These are phyloP conservation scores for Antrozous pallidus DNA, from an alignment of 2,797 vertebrate species.

Conservation along the genomic window DNA sequence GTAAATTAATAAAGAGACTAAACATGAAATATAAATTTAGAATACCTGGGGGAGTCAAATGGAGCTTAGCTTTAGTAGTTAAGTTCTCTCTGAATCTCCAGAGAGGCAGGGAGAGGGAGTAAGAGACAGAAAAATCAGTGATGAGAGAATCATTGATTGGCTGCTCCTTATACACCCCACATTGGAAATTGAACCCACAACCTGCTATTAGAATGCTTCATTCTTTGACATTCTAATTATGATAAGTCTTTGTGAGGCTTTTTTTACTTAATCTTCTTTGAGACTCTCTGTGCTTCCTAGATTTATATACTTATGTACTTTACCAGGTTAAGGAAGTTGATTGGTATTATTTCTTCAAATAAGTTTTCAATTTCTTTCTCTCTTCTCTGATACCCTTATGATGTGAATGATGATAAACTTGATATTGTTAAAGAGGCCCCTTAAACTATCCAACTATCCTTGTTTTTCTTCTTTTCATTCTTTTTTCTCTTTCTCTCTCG, in stretches of 20 bases:
- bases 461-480: neutral
- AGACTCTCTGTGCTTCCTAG: neutral
- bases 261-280: neutral
- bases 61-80: no score
- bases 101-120: no score
- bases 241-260: neutral
- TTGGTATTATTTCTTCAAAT: neutral
- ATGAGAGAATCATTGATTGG: no score
- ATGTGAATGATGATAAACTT: neutral
- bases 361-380: neutral
- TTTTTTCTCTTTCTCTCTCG: fast-evolving
- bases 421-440: neutral
- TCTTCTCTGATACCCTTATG: neutral
- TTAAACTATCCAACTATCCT: neutral
- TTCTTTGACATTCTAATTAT: neutral
- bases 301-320: neutral
- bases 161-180: no score
- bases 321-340: neutral
- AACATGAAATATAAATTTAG: no score
- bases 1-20: no score
- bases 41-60: no score
- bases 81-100: no score
- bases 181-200: no score
- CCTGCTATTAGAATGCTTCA: no score
- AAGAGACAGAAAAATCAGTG: no score